These are phyloP conservation scores for Aphrophora alni DNA, from an alignment of 2,888 invertebrate genomes.

Conservation along the genomic window DNA sequence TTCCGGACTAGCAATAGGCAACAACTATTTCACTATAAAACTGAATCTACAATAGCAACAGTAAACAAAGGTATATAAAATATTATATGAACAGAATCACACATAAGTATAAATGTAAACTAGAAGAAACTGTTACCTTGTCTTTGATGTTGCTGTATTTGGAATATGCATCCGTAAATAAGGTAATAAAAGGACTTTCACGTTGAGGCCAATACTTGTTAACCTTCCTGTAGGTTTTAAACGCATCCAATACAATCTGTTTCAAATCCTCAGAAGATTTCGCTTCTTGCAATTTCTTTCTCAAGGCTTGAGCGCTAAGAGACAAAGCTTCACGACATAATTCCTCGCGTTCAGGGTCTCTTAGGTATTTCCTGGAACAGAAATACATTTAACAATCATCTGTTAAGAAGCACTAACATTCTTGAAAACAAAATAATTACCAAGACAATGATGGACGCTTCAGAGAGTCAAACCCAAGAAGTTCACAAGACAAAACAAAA, in stretches of 20 bases:
- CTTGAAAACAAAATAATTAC: conserved; percentile 7
- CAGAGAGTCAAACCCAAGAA: background rate
- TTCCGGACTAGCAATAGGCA: too few species aligned
- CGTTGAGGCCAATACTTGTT: conserved; percentile 68
- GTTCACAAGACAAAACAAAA: background rate
- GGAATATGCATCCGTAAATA: conserved; percentile 75
- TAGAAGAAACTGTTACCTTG: too few species aligned
- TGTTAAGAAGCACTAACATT: too few species aligned
- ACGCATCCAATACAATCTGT: conserved; percentile 60
- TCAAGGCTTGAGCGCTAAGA: conserved; percentile 72
- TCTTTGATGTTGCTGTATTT: conserved; percentile 61
- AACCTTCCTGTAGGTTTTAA: conserved; percentile 72
- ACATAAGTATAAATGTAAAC: too few species aligned
- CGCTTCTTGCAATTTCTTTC: conserved; percentile 53
- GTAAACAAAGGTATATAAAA: too few species aligned
- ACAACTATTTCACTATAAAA: too few species aligned
- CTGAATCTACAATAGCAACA: too few species aligned
- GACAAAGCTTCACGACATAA: conserved; percentile 80
- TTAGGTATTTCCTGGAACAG: conserved; percentile 73
- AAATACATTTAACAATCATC: too few species aligned
- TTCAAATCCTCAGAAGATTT: conserved; percentile 36
- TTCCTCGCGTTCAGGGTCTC: conserved; percentile 83
- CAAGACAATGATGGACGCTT: background rate
- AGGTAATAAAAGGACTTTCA: conserved; percentile 66
- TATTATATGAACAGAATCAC: too few species aligned